Evolutionary conservation across 2,888 invertebrate genomes (phyloP).

Genomic region (Hemistola chrysoprasaria): DNA sequence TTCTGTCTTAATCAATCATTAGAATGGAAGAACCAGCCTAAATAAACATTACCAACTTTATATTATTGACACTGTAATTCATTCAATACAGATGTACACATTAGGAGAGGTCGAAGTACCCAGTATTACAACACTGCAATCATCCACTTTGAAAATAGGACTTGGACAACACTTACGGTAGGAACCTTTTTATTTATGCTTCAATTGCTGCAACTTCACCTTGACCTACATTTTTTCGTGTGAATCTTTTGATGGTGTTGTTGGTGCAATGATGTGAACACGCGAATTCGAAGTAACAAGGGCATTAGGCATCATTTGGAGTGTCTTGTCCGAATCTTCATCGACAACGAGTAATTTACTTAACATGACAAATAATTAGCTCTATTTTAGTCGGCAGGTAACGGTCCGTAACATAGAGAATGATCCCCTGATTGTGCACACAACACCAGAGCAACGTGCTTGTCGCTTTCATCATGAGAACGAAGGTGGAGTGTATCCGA

Average conservation of each 20-base stretch:
- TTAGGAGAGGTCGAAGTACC: slow-evolving; percentile 87
- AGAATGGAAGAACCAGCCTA: neutral
- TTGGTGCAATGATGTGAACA: slow-evolving; percentile 22
- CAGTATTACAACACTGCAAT: slow-evolving; percentile 84
- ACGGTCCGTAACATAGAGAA: slow-evolving; percentile 85
- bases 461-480: slow-evolving; percentile 88
- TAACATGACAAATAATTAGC: no score
- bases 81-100: slow-evolving; percentile 78
- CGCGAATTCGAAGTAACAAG: slow-evolving; percentile 24
- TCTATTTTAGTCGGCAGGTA: slow-evolving; percentile 69
- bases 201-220: slow-evolving; percentile 12
- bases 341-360: no score
- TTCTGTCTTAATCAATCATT: neutral
- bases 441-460: slow-evolving; percentile 84
- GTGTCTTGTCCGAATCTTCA: slow-evolving; percentile 10
- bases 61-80: slow-evolving; percentile 12
- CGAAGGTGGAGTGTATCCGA: slow-evolving; percentile 81
- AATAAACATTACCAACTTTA: slow-evolving; percentile 2
- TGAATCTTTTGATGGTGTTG: slow-evolving; percentile 20
- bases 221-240: slow-evolving; percentile 28
- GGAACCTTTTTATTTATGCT: slow-evolving; percentile 14
- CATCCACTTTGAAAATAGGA: slow-evolving; percentile 80
- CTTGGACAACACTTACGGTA: slow-evolving; percentile 56
- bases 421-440: slow-evolving; percentile 83
- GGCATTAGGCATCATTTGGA: slow-evolving; percentile 21